Base-by-base conservation (phyloP, 2,888 invertebrate species). In the Alloscopus bannaensis region DNA sequence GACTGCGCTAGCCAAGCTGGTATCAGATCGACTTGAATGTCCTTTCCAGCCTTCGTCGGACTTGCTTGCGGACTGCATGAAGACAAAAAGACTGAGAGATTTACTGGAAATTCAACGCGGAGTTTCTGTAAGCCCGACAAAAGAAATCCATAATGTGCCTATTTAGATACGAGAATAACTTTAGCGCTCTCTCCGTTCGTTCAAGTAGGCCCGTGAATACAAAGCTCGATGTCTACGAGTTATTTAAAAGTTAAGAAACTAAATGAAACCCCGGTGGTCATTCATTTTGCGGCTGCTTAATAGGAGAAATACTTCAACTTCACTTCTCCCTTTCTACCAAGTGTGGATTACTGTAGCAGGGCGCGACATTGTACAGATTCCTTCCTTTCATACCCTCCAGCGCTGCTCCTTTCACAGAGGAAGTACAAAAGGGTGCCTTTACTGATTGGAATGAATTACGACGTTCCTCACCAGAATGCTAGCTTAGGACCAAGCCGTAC, bases 21-120 rank as follows among this genome's bases (percentile, higher is more conserved):
- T 82, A 22, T 69, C 55, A 3, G 60, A 80, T 50, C 45, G 66
- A 24, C n/a, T 82, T 16, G 69, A 69, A 59, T 82, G 82, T 52
- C 71, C 71, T 22, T 69, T 65, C 22, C 42, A 42, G n/a, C 65
- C 77, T 18, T 45, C 80, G n/a, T 45, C 50, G 18, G n/a, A n/a
- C n/a, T 69, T 72, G 47, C 62, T 82, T 26, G 64, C 77, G 26
- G 65, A 80, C 3, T 82, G 82, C 47, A 45, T 82, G 42, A 80
- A 76, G 50, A 66, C 29, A 22, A 82, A 82, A 55, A 59, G 72
- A 45, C 52, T 76, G 22, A 57, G 59, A 29, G 82, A 82, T 31
- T 29, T 82, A 3, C 42, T 80, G 45, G 18, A 20, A 62, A 52
- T 47, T 47, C 82, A 72, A 68, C 42, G 65, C 29, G 70, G 18